Evolutionary conservation across 2,797 vertebrate genomes (phyloP).

Genomic region (Sebastes minor): DNA sequence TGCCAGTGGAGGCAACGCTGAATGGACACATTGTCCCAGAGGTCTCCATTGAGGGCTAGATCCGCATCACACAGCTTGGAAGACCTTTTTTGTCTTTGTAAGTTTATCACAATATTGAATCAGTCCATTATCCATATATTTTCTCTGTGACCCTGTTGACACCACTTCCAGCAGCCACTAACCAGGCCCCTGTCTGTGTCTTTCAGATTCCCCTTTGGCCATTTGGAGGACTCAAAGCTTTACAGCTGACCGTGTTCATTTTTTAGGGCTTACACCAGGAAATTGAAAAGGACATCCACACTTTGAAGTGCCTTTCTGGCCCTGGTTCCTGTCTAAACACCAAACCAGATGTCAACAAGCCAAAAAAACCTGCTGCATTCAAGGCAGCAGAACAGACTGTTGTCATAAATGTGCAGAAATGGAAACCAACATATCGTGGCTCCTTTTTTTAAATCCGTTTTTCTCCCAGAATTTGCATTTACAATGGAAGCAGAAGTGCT

Average conservation of each 20-base stretch:
- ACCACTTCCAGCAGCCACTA: neutral
- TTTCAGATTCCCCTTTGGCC: constrained; percentile 63
- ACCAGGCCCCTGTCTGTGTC: neutral
- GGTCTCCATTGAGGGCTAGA: constrained; percentile 76
- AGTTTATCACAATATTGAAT: constrained; percentile 10
- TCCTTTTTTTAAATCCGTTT: constrained; percentile 35
- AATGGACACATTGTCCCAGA: constrained; percentile 73
- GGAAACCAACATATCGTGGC: constrained; percentile 38
- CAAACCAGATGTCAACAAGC: constrained; percentile 59
- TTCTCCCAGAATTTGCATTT: constrained; percentile 23
- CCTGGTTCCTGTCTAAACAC: constrained; percentile 57
- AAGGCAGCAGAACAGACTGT: constrained; percentile 28
- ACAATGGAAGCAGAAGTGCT: constrained; percentile 18
- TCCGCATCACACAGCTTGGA: constrained; percentile 20
- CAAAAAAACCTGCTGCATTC: constrained; percentile 13
- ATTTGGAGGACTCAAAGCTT: constrained; percentile 51
- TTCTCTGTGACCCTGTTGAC: neutral
- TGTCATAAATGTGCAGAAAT: constrained; percentile 10
- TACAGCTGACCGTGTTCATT: constrained; percentile 48
- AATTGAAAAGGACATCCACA: constrained; percentile 65
- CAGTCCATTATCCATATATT: neutral
- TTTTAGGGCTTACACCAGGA: constrained; percentile 63
- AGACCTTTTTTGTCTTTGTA: constrained; percentile 48
- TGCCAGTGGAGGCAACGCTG: constrained; percentile 52
- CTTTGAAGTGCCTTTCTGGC: constrained; percentile 79